Percentiles rank a stretch among this genome's conserved stretches.
Conservation (phyloP, 2,888 invertebrate species). For the Lycocerus yunnanus region DNA sequence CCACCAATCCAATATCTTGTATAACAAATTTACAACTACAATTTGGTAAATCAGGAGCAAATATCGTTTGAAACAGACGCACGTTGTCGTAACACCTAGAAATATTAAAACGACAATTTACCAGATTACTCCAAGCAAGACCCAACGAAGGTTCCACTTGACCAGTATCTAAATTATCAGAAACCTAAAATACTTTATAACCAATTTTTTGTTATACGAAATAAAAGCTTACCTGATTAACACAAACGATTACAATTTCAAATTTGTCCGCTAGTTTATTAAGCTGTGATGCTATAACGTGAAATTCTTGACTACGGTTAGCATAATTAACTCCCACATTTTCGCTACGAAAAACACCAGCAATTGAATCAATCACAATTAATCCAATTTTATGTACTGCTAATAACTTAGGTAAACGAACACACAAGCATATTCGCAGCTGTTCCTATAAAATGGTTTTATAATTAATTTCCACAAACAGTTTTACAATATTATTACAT, state of each 20-base stretch:
- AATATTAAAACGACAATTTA: conserved; percentile 64
- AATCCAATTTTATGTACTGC: conserved; percentile 61
- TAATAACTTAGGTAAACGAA: conserved; percentile 62
- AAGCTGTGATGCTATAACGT: conserved; percentile 61
- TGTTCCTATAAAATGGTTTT: conserved; percentile 56
- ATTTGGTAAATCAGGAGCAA: conserved; percentile 63
- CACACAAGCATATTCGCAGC: conserved; percentile 60
- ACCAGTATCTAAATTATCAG: conserved; percentile 47
- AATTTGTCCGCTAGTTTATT: conserved; percentile 60
- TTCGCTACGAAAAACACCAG: conserved; percentile 68
- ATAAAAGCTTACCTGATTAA: conserved; percentile 68
- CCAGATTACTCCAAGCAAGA: conserved; percentile 68
- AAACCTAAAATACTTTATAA: conserved; percentile 44
- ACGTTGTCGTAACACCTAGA: conserved; percentile 44
- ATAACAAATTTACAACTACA: conserved; percentile 58
- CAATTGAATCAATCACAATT: conserved; percentile 75
- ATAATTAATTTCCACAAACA: conserved; percentile 3
- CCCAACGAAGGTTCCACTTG: conserved; percentile 64
- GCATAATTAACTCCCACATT: conserved; percentile 55
- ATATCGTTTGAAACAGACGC: conserved; percentile 60
- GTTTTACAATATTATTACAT: conserved; percentile 54
- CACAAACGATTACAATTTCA: conserved; percentile 66
- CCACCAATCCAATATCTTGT: conserved; percentile 51
- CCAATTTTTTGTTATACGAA: neutral
- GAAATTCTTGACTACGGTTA: conserved; percentile 61